phyloP scores from a whole-genome alignment of 2,888 invertebrate species.

The Drosophila seclusa region DNA sequence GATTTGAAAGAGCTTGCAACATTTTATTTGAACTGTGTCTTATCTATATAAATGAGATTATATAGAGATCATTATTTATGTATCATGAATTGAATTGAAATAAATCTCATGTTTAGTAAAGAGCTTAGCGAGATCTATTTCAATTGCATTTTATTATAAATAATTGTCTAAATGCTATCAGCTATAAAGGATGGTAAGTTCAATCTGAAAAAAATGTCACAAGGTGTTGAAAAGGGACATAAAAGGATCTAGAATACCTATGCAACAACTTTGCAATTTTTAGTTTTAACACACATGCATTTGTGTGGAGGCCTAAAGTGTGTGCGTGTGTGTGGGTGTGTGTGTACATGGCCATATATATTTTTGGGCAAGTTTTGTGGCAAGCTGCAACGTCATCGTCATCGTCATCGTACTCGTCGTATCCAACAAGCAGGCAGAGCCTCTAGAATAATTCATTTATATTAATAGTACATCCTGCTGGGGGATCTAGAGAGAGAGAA shows the following conservation, averaged over 20 bases:
- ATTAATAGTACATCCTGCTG: conserved; percentile 64
- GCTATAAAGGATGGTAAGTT: not conserved
- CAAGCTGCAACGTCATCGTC: conserved; percentile 50
- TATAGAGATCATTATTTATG: too few relatives aligned
- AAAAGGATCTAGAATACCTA: conserved; percentile 3
- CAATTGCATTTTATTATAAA: not conserved
- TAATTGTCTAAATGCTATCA: not conserved
- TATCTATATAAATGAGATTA: not conserved
- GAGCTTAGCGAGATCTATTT: not conserved
- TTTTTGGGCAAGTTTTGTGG: conserved; percentile 48
- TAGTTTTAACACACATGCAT: conserved; percentile 4
- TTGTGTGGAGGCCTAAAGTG: not conserved
- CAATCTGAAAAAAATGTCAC: not conserved
- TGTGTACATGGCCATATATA: conserved; percentile 19
- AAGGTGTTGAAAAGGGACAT: not conserved
- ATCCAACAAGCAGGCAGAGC: conserved; percentile 64
- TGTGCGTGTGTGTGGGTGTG: not conserved
- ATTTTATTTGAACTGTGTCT: not conserved
- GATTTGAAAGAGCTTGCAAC: not conserved
- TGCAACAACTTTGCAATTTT: conserved; percentile 16
- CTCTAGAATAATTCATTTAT: conserved; percentile 76
- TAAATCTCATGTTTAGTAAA: not conserved
- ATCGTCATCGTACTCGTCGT: conserved; percentile 20
- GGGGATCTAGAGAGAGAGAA: not conserved
- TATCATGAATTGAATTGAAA: not conserved